Evolutionary conservation across 2,888 invertebrate species (phyloP), one percentile per base, ranked within the genome.

Genomic region (Empis livida): DNA sequence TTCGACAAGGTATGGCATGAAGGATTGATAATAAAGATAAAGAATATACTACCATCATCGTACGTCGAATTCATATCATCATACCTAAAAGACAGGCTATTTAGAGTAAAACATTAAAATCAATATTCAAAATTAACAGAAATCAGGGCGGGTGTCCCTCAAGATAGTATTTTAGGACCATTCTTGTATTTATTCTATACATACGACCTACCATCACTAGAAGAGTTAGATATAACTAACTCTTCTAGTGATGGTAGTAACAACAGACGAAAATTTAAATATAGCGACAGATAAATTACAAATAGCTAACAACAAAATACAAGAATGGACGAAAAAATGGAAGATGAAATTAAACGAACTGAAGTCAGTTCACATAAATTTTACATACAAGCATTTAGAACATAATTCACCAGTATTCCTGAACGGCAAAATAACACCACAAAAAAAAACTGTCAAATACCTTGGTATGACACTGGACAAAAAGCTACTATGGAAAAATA

Each of bases 1-100:
- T 46, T 46, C 30, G 45, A 46, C 35, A 46, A 17, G 38, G 44
- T 23, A 14, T 23, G 15, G 15, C 39, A 44, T 13, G n/a, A 44
- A 14, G 23, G 44, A 20, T 15, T 44, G 10, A 17, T 37, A 27
- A 23, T 14, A 20, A 44, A 44, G 20, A 39, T 39, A 16, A 44
- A 27, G 14, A 15, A 15, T 20, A 13, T 38, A 23, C 38, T 44
- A 15, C 27, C 44, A 13, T 14, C 17, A 8, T 17, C 27, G 17
- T 38, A 20, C 27, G 35, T 13, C 27, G 20, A 44, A n/a, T 38
- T n/a, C 14, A 37, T n/a, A n/a, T 27, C n/a, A 38, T 17, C 38
- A 5, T 45, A 32, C 32, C 15, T 45, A 17, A 20, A 16, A 27
- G 14, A 46, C n/a, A 15, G 43, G 27, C 10, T 15, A n/a, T 37